Percentiles rank a stretch among this genome's conserved stretches.
phyloP scores from a whole-genome alignment of 2,113 vertebrate species.

The Mus musculus region GRCm39 chr11:102172501-102173000 shows the following conservation, averaged over 20 bases:
- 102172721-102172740: no score
- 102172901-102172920: no score
- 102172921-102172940: no score
- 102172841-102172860: no score
- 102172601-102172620: not conserved
- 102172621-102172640: not conserved
- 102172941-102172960: not conserved
- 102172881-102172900: no score
- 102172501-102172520: not conserved
- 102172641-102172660: not conserved
- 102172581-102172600: not conserved
- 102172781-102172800: no score
- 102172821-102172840: no score
- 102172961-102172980: no score
- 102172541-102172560: not conserved
- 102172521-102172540: not conserved
- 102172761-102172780: no score
- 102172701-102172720: not conserved
- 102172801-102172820: no score
- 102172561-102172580: not conserved
- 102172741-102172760: no score
- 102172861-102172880: no score
- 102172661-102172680: not conserved
- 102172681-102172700: not conserved
- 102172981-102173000: not conserved